These are phyloP conservation scores for Chinchilla lanigera DNA, from an alignment of 2,113 vertebrate genomes.

Conservation along the genomic window DNA sequence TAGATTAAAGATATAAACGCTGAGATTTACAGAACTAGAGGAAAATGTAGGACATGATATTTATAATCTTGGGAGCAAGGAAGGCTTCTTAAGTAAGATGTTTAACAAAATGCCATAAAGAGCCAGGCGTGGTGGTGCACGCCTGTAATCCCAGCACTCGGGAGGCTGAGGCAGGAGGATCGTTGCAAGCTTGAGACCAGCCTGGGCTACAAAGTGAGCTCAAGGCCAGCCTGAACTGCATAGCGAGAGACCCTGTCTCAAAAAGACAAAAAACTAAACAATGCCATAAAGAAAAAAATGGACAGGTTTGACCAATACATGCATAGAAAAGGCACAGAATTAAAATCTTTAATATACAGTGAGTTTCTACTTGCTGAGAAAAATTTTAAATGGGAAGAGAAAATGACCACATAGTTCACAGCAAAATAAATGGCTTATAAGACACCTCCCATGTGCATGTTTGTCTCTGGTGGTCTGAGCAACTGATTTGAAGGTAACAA, in stretches of 20 bases:
- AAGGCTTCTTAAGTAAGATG: not conserved
- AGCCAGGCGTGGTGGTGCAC: too few species aligned
- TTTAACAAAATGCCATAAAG: not conserved
- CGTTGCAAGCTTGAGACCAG: too few species aligned
- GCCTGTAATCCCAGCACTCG: too few species aligned
- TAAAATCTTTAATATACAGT: not conserved
- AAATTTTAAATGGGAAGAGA: not conserved
- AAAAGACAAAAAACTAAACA: too few species aligned
- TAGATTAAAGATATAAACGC: not conserved
- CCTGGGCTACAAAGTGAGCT: too few species aligned
- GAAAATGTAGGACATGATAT: not conserved
- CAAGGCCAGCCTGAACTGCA: too few species aligned
- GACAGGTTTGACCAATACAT: not conserved
- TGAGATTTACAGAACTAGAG: not conserved
- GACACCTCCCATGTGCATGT: too few species aligned
- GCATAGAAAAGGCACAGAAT: not conserved
- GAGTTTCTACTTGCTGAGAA: not conserved
- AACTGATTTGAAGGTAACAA: too few species aligned
- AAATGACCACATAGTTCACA: not conserved
- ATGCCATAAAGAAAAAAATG: not conserved
- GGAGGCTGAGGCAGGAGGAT: too few species aligned
- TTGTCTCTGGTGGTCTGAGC: too few species aligned
- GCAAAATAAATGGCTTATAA: not conserved
- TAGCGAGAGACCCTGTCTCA: too few species aligned
- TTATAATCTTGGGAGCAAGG: not conserved